A percentile compares a stretch with the other conserved stretches of the same genome.
Evolutionary conservation across 2,888 invertebrate species (phyloP).

Genomic region (Pandemis heparana): DNA sequence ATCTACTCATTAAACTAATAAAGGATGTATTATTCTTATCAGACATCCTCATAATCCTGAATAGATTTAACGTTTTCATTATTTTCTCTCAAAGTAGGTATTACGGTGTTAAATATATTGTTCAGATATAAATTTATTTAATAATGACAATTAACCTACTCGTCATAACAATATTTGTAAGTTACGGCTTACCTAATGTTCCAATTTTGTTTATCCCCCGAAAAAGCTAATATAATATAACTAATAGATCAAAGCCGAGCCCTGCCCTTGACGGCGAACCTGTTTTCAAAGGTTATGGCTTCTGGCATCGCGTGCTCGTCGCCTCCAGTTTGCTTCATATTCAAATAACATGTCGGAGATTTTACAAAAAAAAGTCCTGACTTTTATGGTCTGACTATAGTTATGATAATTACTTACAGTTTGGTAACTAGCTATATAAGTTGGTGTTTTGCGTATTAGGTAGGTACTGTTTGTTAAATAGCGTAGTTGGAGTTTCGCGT

Average conservation of each 20-base stretch:
- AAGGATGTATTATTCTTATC: too few relatives aligned
- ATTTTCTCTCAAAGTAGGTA: too few relatives aligned
- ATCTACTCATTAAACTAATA: not conserved
- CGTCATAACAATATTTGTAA: not conserved
- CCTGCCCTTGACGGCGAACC: conserved; percentile 35
- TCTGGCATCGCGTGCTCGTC: conserved; percentile 35
- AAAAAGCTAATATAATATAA: conserved; percentile 21
- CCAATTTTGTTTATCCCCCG: not conserved
- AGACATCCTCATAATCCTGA: too few relatives aligned
- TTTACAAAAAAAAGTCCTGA: not conserved
- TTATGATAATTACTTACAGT: too few relatives aligned
- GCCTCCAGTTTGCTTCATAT: conserved; percentile 25
- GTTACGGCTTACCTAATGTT: conserved; percentile 5
- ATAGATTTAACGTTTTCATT: too few relatives aligned
- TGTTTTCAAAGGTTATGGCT: conserved; percentile 38
- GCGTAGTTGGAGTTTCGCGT: too few relatives aligned
- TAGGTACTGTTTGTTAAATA: too few relatives aligned
- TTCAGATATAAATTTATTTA: too few relatives aligned
- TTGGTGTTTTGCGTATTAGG: too few relatives aligned
- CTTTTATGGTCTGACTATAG: not conserved
- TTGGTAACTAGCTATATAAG: too few relatives aligned
- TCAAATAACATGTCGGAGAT: conserved; percentile 16
- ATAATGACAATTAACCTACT: not conserved
- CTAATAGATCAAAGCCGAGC: conserved; percentile 38
- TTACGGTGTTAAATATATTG: too few relatives aligned